These are phyloP conservation scores for Drosophila stalkeri DNA, from an alignment of 2,888 invertebrate genomes.

Conservation along the genomic window DNA sequence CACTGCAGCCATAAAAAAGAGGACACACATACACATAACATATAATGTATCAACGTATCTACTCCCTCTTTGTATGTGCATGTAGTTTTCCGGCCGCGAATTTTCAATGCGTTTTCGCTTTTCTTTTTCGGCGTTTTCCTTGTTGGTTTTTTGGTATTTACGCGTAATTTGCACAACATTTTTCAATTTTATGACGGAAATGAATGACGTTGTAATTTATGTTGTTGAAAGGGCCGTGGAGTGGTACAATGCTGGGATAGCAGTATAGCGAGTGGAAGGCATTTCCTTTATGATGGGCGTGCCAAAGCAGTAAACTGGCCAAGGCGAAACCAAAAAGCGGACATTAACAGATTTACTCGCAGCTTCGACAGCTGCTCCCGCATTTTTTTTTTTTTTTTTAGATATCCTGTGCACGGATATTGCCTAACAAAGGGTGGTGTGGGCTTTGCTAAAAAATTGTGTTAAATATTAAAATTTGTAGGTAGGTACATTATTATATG, in stretches of 20 bases:
- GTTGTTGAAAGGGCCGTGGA: constrained; percentile 35
- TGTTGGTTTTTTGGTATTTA: constrained; percentile 55
- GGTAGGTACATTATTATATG: too few relatives aligned
- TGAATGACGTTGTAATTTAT: constrained; percentile 77
- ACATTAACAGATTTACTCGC: constrained; percentile 63
- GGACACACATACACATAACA: neutral
- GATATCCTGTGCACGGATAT: neutral
- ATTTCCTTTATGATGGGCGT: constrained; percentile 24
- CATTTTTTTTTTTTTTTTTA: constrained; percentile 3
- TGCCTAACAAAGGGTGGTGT: neutral
- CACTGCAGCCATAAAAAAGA: constrained; percentile 27
- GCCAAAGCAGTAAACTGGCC: constrained; percentile 45
- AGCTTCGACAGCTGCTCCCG: constrained; percentile 22
- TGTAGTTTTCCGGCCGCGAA: constrained; percentile 64
- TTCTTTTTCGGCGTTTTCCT: constrained; percentile 26
- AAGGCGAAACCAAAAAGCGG: constrained; percentile 46
- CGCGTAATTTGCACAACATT: constrained; percentile 79
- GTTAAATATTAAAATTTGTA: neutral
- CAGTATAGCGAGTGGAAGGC: too few relatives aligned
- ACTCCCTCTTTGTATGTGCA: constrained; percentile 22
- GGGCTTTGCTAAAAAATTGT: neutral
- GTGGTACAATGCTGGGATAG: too few relatives aligned
- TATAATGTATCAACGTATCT: constrained; percentile 2
- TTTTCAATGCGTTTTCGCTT: constrained; percentile 58
- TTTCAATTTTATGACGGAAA: constrained; percentile 81